phyloP scores from a whole-genome alignment of 2,888 invertebrate species.

The Plusia festucae region DNA sequence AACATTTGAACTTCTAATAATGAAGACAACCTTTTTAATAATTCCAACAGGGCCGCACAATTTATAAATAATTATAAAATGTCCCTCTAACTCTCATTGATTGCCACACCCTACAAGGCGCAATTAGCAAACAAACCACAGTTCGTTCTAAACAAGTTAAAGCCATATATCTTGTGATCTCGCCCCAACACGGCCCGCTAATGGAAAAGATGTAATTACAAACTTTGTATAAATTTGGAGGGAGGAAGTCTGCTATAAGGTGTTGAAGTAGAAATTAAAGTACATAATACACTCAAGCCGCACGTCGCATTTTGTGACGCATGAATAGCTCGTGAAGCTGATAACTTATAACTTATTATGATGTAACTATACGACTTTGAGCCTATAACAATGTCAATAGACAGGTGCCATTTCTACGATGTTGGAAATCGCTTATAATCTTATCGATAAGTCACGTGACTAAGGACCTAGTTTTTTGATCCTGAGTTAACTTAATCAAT shows the following conservation, averaged over 20 bases:
- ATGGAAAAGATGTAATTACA: conserved; percentile 67
- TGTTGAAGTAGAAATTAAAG: conserved; percentile 52
- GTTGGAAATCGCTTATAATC: no score
- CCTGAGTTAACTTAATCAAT: no score
- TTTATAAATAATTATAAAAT: conserved; percentile 10
- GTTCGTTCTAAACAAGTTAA: conserved; percentile 39
- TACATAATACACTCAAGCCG: conserved; percentile 24
- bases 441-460: no score
- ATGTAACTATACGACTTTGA: no score
- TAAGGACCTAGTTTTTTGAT: no score
- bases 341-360: no score
- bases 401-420: no score
- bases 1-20: no score
- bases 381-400: no score
- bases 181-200: conserved; percentile 51
- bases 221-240: conserved; percentile 58
- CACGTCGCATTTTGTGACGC: not conserved
- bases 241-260: conserved; percentile 42
- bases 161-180: conserved; percentile 41
- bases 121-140: conserved; percentile 45
- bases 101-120: conserved; percentile 11
- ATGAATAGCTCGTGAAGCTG: no score
- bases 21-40: not conserved
- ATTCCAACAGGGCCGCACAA: not conserved
- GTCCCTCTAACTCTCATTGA: conserved; percentile 16